Conservation (phyloP, 2,888 invertebrate genomes). For the Villa cingulata region DNA sequence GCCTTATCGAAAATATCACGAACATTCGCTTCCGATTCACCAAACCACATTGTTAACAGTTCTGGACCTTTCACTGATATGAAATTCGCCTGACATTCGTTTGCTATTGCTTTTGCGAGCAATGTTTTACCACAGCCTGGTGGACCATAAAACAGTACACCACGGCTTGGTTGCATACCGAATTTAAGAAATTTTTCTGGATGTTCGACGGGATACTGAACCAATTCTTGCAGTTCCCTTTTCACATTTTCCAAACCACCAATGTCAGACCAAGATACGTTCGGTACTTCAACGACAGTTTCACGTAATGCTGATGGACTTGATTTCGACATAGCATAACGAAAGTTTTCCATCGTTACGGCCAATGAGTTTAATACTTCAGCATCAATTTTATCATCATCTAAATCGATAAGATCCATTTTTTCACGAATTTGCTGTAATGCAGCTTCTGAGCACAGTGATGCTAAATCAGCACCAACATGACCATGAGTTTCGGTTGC, state of each 20-base stretch:
- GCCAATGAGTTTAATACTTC: conserved; percentile 94
- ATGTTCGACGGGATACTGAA: conserved; percentile 99
- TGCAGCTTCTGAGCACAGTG: conserved; percentile 96
- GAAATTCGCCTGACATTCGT: conserved; percentile 99
- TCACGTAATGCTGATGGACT: conserved; percentile 97
- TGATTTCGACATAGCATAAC: conserved; percentile 98
- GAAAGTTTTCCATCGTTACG: conserved; percentile 98
- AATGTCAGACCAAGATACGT: conserved; percentile 93
- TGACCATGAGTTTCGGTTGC: conserved; percentile 98
- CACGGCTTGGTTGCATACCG: conserved; percentile 99
- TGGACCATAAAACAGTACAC: conserved; percentile 97
- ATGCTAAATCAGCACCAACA: conserved; percentile 97
- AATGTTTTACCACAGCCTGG: conserved; percentile 94
- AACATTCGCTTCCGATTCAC: conserved; percentile 99
- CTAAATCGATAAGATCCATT: conserved; percentile 99
- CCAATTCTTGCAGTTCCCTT: conserved; percentile 92
- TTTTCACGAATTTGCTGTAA: conserved; percentile 99
- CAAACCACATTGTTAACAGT: conserved; percentile 99
- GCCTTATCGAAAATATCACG: conserved; percentile 99
- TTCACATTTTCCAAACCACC: conserved; percentile 95
- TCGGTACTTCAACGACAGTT: conserved; percentile 98
- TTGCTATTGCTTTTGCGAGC: conserved; percentile 93
- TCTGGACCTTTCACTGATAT: conserved; percentile 98
- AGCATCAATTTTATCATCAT: conserved; percentile 98
- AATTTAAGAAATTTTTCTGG: conserved; percentile 99